Conservation (phyloP, 2,113 vertebrate genomes). For the Emydura subglobosa region DNA sequence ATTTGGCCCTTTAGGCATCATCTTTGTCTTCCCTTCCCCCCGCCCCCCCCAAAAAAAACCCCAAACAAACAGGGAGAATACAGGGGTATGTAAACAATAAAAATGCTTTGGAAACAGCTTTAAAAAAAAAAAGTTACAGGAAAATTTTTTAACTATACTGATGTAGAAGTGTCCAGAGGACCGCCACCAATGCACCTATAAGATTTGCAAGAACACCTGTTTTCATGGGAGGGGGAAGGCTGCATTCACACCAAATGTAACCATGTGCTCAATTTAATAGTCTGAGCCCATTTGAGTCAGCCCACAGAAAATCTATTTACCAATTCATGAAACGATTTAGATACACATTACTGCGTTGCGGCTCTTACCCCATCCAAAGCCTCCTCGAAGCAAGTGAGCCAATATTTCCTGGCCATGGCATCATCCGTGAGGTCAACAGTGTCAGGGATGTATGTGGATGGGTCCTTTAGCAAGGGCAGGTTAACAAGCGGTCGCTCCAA, state of each 20-base stretch:
- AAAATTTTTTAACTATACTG: background rate
- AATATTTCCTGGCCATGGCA: slow-evolving; percentile 92
- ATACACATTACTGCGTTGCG: accelerated
- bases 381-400: slow-evolving; percentile 97
- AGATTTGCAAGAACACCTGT: background rate
- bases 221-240: background rate
- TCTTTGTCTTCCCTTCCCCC: background rate
- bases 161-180: background rate
- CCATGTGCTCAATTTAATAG: background rate
- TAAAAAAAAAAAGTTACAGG: background rate
- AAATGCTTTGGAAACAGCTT: background rate
- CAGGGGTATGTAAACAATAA: background rate
- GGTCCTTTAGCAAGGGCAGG: slow-evolving; percentile 92
- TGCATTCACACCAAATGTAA: background rate
- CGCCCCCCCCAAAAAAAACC: no score
- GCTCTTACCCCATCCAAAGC: slow-evolving; percentile 92
- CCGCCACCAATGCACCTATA: background rate
- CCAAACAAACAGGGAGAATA: background rate
- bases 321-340: no score
- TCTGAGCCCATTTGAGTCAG: accelerated
- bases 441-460: slow-evolving; percentile 94
- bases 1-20: background rate
- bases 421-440: slow-evolving; percentile 95
- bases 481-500: slow-evolving; percentile 93
- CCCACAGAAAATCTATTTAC: background rate